These are phyloP conservation scores for Seriola rivoliana DNA, from an alignment of 2,113 vertebrate genomes.

Conservation along the genomic window DNA sequence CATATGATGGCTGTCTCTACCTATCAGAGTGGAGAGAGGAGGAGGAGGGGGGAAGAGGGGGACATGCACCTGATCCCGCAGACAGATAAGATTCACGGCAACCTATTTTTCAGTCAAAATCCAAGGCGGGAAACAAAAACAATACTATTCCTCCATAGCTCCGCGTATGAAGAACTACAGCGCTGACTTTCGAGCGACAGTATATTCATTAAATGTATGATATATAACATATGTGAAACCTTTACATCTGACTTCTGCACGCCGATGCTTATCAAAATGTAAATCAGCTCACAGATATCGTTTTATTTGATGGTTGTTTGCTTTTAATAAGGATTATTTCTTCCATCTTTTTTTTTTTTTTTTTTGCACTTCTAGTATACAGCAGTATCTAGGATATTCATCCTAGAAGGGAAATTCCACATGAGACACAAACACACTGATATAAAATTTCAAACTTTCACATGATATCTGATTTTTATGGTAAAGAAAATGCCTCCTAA, in stretches of 20 bases:
- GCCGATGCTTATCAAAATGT: conserved; percentile 73
- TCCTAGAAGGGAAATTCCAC: conserved; percentile 26
- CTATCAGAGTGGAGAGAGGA: conserved; percentile 70
- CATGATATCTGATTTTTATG: conserved; percentile 16
- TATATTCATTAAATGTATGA: conserved; percentile 58
- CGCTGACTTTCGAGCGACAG: conserved; percentile 29
- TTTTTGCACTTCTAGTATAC: background rate
- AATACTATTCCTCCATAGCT: conserved; percentile 59
- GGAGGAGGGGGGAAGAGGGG: conserved; percentile 11
- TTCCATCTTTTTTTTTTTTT: background rate
- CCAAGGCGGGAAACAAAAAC: conserved; percentile 62
- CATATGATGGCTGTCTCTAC: conserved; percentile 81
- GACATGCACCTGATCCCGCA: conserved; percentile 72
- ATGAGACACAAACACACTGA: conserved; percentile 27
- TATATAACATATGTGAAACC: conserved; percentile 52
- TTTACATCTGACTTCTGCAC: conserved; percentile 45
- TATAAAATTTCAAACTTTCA: conserved; percentile 33
- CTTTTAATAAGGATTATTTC: conserved; percentile 49
- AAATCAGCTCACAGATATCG: conserved; percentile 56
- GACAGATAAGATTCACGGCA: conserved; percentile 69
- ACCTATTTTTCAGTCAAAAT: conserved; percentile 70
- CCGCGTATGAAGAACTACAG: conserved; percentile 14
- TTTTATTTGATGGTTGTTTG: background rate
- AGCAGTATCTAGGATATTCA: conserved; percentile 13
- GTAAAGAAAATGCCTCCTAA: conserved; percentile 48